These are phyloP conservation scores for Misgurnus anguillicaudatus DNA, from an alignment of 2,113 vertebrate species.

Conservation along the genomic window DNA sequence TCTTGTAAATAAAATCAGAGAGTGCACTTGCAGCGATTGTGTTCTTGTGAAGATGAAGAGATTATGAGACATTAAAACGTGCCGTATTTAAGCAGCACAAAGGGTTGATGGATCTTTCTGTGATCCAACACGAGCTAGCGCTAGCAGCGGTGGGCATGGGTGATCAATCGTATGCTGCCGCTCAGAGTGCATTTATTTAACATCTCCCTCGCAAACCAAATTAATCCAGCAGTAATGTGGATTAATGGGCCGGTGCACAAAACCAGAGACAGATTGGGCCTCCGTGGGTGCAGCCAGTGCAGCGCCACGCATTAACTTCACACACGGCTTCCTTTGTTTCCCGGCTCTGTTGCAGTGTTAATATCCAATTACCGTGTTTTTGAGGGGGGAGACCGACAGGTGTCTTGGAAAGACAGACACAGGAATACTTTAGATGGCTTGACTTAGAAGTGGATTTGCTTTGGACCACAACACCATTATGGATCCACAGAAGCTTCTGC, in stretches of 20 bases:
- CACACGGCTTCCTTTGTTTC: conserved; percentile 50
- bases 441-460: background rate
- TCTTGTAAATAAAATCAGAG: conserved; percentile 25
- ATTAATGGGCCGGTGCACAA: conserved; percentile 53
- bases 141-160: conserved; percentile 5
- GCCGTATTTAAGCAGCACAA: conserved; percentile 31
- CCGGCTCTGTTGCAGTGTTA: conserved; percentile 19
- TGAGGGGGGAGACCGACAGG: conserved; percentile 33
- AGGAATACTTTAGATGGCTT: conserved; percentile 18
- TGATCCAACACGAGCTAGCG: conserved; percentile 35
- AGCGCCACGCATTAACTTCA: conserved; percentile 25
- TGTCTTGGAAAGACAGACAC: conserved; percentile 44
- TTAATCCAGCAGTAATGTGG: conserved; percentile 57
- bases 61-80: conserved; percentile 50
- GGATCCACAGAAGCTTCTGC: background rate
- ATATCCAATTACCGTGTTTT: conserved; percentile 43
- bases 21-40: conserved; percentile 28
- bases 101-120: conserved; percentile 35
- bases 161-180: conserved; percentile 53
- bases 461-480: background rate
- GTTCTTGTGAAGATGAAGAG: conserved; percentile 45
- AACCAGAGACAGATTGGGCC: conserved; percentile 48
- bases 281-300: conserved; percentile 28
- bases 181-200: conserved; percentile 54
- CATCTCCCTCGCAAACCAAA: conserved; percentile 56